Evolutionary conservation across 2,113 vertebrate species (phyloP).

Genomic region (Hucho hucho): DNA sequence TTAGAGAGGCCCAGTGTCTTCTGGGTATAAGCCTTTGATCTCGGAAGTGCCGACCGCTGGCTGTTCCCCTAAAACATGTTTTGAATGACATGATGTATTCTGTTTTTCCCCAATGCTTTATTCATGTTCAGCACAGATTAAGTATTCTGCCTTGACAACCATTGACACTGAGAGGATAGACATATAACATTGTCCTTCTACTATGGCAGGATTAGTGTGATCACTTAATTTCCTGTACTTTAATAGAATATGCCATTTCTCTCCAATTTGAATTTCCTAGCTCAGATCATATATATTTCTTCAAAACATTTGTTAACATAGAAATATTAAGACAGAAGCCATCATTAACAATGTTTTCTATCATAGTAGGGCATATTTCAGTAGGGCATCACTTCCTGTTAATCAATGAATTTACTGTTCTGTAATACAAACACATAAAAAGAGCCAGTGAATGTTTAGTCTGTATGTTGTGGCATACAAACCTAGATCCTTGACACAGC

Average conservation of each 20-base stretch:
- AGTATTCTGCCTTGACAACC: no score
- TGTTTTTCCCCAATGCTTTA: no score
- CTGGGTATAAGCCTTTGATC: not conserved
- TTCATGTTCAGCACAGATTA: no score
- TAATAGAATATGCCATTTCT: no score
- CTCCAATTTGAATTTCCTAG: no score
- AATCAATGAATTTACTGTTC: not conserved
- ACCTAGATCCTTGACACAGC: not conserved
- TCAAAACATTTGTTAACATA: no score
- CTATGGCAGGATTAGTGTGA: no score
- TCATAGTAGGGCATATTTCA: not conserved
- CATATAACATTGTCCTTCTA: no score
- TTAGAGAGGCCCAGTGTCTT: not conserved
- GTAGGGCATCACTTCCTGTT: not conserved
- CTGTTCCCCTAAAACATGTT: not conserved
- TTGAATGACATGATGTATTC: not conserved
- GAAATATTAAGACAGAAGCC: not conserved
- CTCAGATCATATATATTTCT: no score
- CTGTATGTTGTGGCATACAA: not conserved
- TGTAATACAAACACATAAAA: not conserved
- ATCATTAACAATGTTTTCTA: not conserved
- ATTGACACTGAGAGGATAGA: no score
- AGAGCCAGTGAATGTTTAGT: no score
- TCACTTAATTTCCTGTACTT: no score
- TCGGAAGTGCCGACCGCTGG: not conserved